Conservation (phyloP, 2,888 invertebrate genomes). For the Andrena hattorfiana region DNA sequence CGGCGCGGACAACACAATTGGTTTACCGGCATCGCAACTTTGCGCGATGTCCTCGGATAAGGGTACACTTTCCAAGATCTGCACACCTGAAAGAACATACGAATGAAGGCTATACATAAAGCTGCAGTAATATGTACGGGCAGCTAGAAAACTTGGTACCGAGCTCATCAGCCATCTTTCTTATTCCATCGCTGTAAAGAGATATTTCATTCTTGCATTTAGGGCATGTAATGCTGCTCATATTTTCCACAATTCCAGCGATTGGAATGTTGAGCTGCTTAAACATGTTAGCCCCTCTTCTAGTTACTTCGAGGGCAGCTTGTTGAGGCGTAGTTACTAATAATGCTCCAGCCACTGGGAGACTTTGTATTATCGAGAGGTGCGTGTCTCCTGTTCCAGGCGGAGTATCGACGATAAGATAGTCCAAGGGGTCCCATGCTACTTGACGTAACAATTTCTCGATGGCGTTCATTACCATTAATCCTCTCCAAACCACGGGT, state of each 20-base stretch:
- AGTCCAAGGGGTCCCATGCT: slow-evolving; percentile 95
- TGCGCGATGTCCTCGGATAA: slow-evolving; percentile 89
- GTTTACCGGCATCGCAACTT: slow-evolving; percentile 91
- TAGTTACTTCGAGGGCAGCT: slow-evolving; percentile 94
- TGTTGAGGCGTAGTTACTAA: slow-evolving; percentile 97
- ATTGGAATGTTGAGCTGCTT: slow-evolving; percentile 93
- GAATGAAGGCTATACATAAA: not conserved
- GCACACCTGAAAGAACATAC: slow-evolving; percentile 82
- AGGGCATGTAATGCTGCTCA: slow-evolving; percentile 92
- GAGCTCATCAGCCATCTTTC: slow-evolving; percentile 88
- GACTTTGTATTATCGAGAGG: slow-evolving; percentile 94
- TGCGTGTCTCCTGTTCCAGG: slow-evolving; percentile 99
- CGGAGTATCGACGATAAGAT: slow-evolving; percentile 96
- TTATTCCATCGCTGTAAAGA: slow-evolving; percentile 90
- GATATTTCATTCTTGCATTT: slow-evolving; percentile 91
- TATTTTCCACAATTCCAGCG: slow-evolving; percentile 96
- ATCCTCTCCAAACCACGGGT: slow-evolving; percentile 97
- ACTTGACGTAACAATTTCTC: slow-evolving; percentile 94
- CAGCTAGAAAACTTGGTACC: slow-evolving; percentile 79
- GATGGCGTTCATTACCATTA: slow-evolving; percentile 98
- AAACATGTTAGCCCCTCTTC: slow-evolving; percentile 95
- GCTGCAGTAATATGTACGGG: not conserved
- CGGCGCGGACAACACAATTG: slow-evolving; percentile 90
- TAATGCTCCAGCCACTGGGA: slow-evolving; percentile 94
- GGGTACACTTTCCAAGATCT: slow-evolving; percentile 90